Percentiles rank a stretch among this genome's conserved stretches.
Evolutionary conservation across 2,888 invertebrate genomes (phyloP).

Genomic region (Pseudococcus jackbeardsleyi): DNA sequence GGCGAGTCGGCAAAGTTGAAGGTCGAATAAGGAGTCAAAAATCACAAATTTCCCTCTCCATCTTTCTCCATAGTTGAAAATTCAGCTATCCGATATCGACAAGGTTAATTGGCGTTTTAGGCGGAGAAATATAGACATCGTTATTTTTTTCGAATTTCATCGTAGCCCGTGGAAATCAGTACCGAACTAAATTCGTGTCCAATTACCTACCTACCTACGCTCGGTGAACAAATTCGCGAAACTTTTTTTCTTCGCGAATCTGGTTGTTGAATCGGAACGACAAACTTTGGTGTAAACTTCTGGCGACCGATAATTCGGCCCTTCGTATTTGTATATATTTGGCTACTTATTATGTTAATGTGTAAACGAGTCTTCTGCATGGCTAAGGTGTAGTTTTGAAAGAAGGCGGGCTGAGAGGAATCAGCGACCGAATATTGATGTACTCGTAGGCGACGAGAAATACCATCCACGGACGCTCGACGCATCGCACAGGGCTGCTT

Average conservation of each 20-base stretch:
- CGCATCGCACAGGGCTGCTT: background rate
- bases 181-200: background rate
- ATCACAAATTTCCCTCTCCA: too few relatives aligned
- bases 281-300: slow-evolving; percentile 13
- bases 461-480: background rate
- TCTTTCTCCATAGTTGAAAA: too few relatives aligned
- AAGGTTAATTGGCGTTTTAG: slow-evolving; percentile 12
- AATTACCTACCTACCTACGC: background rate
- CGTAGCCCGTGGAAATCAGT: background rate
- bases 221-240: background rate
- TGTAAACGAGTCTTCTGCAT: background rate
- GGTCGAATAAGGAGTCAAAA: too few relatives aligned
- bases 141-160: background rate
- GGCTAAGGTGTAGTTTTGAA: background rate
- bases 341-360: slow-evolving; percentile 17
- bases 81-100: too few relatives aligned
- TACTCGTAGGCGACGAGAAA: background rate
- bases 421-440: slow-evolving; percentile 7
- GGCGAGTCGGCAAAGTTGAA: too few relatives aligned
- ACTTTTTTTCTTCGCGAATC: background rate
- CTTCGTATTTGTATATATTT: background rate
- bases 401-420: background rate
- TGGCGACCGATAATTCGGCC: background rate
- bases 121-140: background rate
- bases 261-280: background rate